Evolutionary conservation across 2,888 invertebrate species (phyloP), one percentile per base, ranked within the genome.

Genomic region (Drosophila tanythrix): DNA sequence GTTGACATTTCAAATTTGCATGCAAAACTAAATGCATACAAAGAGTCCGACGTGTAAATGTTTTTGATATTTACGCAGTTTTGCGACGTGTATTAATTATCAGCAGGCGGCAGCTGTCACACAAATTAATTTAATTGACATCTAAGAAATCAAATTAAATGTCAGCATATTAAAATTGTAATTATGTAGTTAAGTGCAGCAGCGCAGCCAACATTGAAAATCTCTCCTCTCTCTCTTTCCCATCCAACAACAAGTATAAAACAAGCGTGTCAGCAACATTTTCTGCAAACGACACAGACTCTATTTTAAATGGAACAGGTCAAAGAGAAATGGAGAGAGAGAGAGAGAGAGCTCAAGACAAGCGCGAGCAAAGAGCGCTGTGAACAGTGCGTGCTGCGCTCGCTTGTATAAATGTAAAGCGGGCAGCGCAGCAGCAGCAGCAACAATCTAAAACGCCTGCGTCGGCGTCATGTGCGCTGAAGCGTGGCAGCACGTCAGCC

Each of bases 101-200:
- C 57, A 74, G 85, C 85, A 84, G 67, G 40, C 80, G 70, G 62
- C 88, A 90, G 90, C 87, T 88, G 87, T 76, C 80, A 69, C 58
- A 67, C 74, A 76, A 88, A 90, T 88, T 90, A 89, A 87, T 87
- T 87, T 73, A 83, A 85, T 80, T 82, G 72, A 73, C 76, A 80
- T 86, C 86, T 83, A 43, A 62, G 83, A 86, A 90, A 89, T 86
- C 90, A 89, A 89, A 86, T 90, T 78, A 86, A 89, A 86, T 86
- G 90, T 90, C 85, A 90, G 73, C 84, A 83, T 77, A 90, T 89
- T 86, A 83, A 70, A 78, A 81, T n/a, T 38, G 25, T 88, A 90
- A 83, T 85, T 85, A 85, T 77, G 89, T 72, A 66, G 89, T 83
- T 90, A 67, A 86, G 74, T 73, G 81, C 79, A 69, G 81, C 79